Base-by-base conservation (phyloP, 2,797 vertebrate genomes). In the Tangara arthus region DNA sequence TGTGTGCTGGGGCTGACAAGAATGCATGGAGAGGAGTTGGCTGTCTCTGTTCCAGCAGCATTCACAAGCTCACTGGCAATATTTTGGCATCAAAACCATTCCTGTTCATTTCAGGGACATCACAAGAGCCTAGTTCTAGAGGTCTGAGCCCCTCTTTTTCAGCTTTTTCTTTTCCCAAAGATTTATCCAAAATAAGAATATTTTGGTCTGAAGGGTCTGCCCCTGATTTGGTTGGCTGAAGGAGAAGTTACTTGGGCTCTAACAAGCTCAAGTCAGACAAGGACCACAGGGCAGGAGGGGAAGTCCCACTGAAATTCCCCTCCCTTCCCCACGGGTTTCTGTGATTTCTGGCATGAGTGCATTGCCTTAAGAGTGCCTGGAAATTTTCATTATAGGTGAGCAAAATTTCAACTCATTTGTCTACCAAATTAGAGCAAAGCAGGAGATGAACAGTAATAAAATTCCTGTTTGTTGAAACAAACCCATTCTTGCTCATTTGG, bases 301-400 rank as follows among this genome's bases (percentile, higher is more conserved):
- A 98, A 97, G 78, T 79, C 97, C 97, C 96, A 91, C 52, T 88
- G 93, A 93, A 97, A 91, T 95, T 97, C 94, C 96, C 96, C 96
- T 95, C 63, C 93, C 92, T 91, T 95, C 94, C 96, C 97, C 97
- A 92, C 5, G 50, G 85, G 86, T 70, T 95, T 96, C 66, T 96
- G 66, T 95, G 95, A 95, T 97, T 96, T 89, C 84, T 91, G 94
- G 93, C 87, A 68, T 95, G 96, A 96, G 82, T 94, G 90, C 20
- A 1, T 82, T 94, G 83, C 86, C 59, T 90, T 93, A 94, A 96
- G 95, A 94, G 77, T 94, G 93, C 94, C 94, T 97, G 96, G 96
- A 96, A 96, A 96, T 96, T 96, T 96, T 96, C 94, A 87, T 89
- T 96, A 71, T 84, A 96, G 86, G 94, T 95, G 94, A 97, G 95